Percentiles rank a stretch among this genome's conserved stretches.
These are phyloP conservation scores for Donacobius atricapilla DNA, from an alignment of 2,113 vertebrate species.

Conservation along the genomic window DNA sequence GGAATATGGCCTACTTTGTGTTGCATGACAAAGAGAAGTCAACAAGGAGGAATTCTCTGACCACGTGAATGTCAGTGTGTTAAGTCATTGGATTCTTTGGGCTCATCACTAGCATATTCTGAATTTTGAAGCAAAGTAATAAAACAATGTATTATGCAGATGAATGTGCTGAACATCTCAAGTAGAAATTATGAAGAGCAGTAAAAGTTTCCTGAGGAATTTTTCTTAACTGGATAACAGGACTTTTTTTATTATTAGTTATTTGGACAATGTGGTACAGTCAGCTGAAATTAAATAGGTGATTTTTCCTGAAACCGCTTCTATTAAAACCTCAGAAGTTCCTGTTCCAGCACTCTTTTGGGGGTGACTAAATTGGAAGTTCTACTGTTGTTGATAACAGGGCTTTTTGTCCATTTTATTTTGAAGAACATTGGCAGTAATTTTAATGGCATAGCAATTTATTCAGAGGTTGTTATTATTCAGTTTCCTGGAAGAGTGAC, in stretches of 20 bases:
- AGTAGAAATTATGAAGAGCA: neutral
- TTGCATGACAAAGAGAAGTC: neutral
- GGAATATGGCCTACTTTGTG: neutral
- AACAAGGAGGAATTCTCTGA: neutral
- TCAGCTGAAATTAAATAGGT: neutral
- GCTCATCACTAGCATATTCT: neutral
- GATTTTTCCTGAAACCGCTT: neutral
- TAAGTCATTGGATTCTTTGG: neutral
- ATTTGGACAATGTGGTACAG: neutral
- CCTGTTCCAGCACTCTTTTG: neutral
- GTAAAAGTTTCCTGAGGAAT: neutral
- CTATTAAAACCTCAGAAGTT: neutral
- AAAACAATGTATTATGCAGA: neutral
- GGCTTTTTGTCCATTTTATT: neutral
- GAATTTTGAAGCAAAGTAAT: neutral
- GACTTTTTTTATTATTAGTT: neutral
- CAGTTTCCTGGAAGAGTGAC: neutral
- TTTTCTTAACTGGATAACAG: neutral
- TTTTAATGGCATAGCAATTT: neutral
- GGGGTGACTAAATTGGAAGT: neutral
- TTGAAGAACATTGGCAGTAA: neutral
- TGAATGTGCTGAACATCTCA: neutral
- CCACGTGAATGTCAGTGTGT: fast-evolving
- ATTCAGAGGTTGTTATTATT: neutral
- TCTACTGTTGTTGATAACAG: neutral